Base-by-base conservation (phyloP, 1,140 invertebrate species). In the Pseudobourletiella spinata region DNA sequence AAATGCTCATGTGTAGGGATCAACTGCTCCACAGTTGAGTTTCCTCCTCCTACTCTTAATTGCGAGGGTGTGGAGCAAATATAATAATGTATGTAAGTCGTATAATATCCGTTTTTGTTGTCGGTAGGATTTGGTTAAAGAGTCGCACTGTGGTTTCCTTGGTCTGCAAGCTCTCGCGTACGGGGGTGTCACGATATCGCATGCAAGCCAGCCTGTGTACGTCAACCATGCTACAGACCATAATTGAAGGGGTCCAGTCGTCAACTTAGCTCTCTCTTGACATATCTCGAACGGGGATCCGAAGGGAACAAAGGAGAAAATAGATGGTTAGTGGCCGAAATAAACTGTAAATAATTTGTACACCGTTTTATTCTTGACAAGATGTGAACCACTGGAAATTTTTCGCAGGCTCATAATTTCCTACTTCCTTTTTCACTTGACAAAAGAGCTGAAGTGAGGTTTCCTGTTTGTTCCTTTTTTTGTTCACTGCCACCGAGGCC, bases 391-490 rank as follows among this genome's bases (percentile, higher is more conserved):
- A 57, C 52, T 51, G 30, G 52, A 54, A 22, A 63, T 59, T 58
- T 68, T 68, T 68, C 62, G 66, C 66, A 65, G 62, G 60, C 43
- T 59, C 57, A 65, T 68, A 68, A 68, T 68, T 68, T 68, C 57
- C n/a, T 59, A 68, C 66, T 68, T 68, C 66, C 66, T 62, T 56
- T 65, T 59, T 57, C 52, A 51, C 35, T 65, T 62, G 8, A 63
- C 56, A 32, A 59, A 57, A 64, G 48, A 61, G 59, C 55, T 65
- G 66, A 68, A 62, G 59, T 63, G 66, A 65, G 61, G 66, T 63
- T 68, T 68, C 66, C 66, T 66, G 60, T 48, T 18, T 14, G 14
- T 48, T 48, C 22, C 6, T 48, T 48, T 48, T 6, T 48, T 15
- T 48, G 6, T 22, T 11, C 44, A 15, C 44, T 6, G 18, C 6